These are phyloP conservation scores for Drosophila infuscata DNA, from an alignment of 2,888 invertebrate genomes.

Conservation along the genomic window DNA sequence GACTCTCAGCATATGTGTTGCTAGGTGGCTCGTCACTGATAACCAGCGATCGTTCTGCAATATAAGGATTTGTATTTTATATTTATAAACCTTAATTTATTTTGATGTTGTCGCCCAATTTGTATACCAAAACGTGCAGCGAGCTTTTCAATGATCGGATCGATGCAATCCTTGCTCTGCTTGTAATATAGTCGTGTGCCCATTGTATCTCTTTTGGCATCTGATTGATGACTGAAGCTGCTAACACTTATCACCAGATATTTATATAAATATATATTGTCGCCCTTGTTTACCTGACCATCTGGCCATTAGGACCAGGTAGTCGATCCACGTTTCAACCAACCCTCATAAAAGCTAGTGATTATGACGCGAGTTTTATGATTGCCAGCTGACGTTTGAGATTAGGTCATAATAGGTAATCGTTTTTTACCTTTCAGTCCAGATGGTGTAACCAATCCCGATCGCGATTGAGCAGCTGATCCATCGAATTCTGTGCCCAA, in stretches of 20 bases:
- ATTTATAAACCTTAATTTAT: not conserved
- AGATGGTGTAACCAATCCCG: slow-evolving; percentile 41
- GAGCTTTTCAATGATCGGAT: slow-evolving; percentile 71
- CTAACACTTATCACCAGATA: not conserved
- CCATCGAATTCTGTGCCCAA: slow-evolving; percentile 86
- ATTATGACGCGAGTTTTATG: slow-evolving; percentile 42
- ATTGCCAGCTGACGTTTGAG: slow-evolving; percentile 26
- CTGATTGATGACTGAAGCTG: slow-evolving; percentile 28
- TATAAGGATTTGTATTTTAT: not conserved
- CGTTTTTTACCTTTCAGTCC: slow-evolving; percentile 61
- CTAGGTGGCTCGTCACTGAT: slow-evolving; percentile 70
- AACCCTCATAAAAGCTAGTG: slow-evolving; percentile 43
- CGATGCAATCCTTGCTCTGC: slow-evolving; percentile 41
- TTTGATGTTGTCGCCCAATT: not conserved
- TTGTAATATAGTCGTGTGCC: slow-evolving; percentile 81
- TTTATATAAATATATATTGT: slow-evolving; percentile 23
- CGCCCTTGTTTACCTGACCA: slow-evolving; percentile 24
- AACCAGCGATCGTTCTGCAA: slow-evolving; percentile 79
- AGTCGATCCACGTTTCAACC: not conserved
- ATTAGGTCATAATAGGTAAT: not conserved
- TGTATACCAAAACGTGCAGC: slow-evolving; percentile 75
- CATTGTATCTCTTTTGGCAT: slow-evolving; percentile 59
- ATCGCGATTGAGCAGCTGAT: slow-evolving; percentile 25
- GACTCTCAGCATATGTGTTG: slow-evolving; percentile 78
- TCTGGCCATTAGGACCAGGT: slow-evolving; percentile 21